These are phyloP conservation scores for Gorsachius magnificus DNA, from an alignment of 2,797 vertebrate species.

Conservation along the genomic window DNA sequence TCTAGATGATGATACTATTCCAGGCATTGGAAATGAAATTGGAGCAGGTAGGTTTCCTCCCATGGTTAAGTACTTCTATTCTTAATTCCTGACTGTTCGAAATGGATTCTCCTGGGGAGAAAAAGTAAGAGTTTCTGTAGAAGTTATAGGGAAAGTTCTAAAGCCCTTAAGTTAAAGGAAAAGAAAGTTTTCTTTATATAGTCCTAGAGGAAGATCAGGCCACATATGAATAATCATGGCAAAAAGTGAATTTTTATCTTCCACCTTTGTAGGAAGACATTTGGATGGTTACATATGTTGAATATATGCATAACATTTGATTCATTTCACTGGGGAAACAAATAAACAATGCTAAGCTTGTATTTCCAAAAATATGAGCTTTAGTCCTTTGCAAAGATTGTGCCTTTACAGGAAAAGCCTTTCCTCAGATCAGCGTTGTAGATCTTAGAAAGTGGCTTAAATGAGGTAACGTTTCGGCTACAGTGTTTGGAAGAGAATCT, in stretches of 20 bases:
- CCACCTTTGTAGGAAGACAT: neutral
- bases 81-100: neutral
- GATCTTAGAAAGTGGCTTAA: neutral
- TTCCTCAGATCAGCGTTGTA: neutral
- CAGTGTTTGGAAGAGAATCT: neutral
- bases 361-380: neutral
- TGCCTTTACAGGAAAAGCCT: neutral
- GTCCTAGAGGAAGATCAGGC: neutral
- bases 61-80: neutral
- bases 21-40: constrained; percentile 74
- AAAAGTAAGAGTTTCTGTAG: neutral
- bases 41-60: constrained; percentile 79
- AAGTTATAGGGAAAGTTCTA: neutral
- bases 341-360: neutral
- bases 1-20: constrained; percentile 76
- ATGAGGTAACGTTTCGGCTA: neutral
- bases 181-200: neutral
- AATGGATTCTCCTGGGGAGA: neutral
- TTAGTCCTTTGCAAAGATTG: neutral
- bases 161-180: neutral
- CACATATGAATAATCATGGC: neutral
- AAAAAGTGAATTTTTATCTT: neutral
- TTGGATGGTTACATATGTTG: neutral
- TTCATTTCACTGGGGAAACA: neutral
- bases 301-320: neutral